Base-by-base conservation (phyloP, 2,888 invertebrate genomes). In the Tetranychus piercei region DNA sequence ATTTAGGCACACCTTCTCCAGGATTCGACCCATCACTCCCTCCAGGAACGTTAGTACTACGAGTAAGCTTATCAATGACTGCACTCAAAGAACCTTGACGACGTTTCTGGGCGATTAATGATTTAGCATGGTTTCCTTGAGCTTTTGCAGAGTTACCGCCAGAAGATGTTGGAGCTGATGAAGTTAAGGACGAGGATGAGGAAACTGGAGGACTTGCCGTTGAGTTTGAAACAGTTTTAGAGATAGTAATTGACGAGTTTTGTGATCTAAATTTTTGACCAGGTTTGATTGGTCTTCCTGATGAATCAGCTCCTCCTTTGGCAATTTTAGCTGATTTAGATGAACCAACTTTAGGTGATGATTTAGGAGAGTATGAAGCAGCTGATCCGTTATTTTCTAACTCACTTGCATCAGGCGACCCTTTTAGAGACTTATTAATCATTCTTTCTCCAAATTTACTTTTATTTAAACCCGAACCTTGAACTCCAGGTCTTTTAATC, bases 21-120 rank as follows among this genome's bases (percentile, higher is more conserved):
- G 55, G 15, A 20, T 20, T n/a, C 1, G 69, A 69, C 20, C 22
- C 20, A 69, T 22, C 69, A 69, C 34, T 8, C 1, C 22, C 69
- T 6, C 20, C 22, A 8, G 69, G 34, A 1, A 23, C 22, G 20
- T 22, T 69, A 69, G 18, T 69, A 11, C 5, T 23, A 23, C 22
- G 18, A 11, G 5, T 69, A 1, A 69, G 20, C 81, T 92, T 92
- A 80, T 92, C 91, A 79, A 93, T 91, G 18, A 93, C 90, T 22
- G 91, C 90, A 77, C 88, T 89, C n/a, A 91, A 55, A 73, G 77
- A 77, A 55, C 72, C 69, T 73, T 77, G 55, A 4, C 44, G 77
- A 11, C 77, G 75, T 44, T 77, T 74, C 23, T 76, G 74, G 1
- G 69, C 69, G 7, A 76, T 34, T 23, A 74, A 71, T 69, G 77